Evolutionary conservation across 1,140 invertebrate species (phyloP).

Genomic region (Drosophila parvula): DNA sequence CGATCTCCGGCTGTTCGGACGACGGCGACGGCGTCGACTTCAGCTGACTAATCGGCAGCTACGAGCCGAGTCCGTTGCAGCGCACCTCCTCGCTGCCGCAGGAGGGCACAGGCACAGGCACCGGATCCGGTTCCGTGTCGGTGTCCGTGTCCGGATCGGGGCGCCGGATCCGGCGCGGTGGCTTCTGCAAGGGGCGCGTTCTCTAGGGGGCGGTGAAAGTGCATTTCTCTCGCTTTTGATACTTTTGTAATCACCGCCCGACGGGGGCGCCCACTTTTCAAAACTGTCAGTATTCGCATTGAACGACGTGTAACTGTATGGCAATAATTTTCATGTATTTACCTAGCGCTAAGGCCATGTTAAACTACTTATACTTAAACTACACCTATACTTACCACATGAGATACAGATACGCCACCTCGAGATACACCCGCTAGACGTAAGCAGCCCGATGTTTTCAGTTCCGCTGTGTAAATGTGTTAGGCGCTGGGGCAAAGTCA

Average conservation of each 20-base stretch:
- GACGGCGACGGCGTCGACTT: slow-evolving; percentile 79
- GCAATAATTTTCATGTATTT: slow-evolving; percentile 83
- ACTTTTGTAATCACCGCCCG: slow-evolving; percentile 66
- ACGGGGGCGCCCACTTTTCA: slow-evolving; percentile 25
- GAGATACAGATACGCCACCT: slow-evolving; percentile 32
- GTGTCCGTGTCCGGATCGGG: slow-evolving; percentile 54
- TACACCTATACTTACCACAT: slow-evolving; percentile 4
- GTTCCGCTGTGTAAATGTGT: slow-evolving; percentile 40
- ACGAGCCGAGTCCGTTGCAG: slow-evolving; percentile 64
- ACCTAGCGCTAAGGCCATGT: slow-evolving; percentile 63
- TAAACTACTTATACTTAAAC: slow-evolving; percentile 33
- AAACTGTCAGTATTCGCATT: slow-evolving; percentile 76
- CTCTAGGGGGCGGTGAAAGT: slow-evolving; percentile 47
- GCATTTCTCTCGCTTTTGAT: slow-evolving; percentile 67
- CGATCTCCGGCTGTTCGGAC: slow-evolving; percentile 81
- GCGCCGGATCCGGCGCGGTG: slow-evolving; percentile 63
- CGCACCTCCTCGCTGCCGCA: slow-evolving; percentile 69
- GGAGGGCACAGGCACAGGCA: slow-evolving; percentile 20
- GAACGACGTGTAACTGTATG: slow-evolving; percentile 81
- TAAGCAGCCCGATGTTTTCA: slow-evolving; percentile 52
- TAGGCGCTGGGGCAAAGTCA: slow-evolving; percentile 37
- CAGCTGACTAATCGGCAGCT: slow-evolving; percentile 80
- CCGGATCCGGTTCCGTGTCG: slow-evolving; percentile 33
- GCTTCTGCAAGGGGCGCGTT: slow-evolving; percentile 77
- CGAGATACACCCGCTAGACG: slow-evolving; percentile 33